A percentile compares a stretch with the other conserved stretches of the same genome.
phyloP scores from a whole-genome alignment of 2,888 invertebrate genomes.

The Cerastoderma edule region DNA sequence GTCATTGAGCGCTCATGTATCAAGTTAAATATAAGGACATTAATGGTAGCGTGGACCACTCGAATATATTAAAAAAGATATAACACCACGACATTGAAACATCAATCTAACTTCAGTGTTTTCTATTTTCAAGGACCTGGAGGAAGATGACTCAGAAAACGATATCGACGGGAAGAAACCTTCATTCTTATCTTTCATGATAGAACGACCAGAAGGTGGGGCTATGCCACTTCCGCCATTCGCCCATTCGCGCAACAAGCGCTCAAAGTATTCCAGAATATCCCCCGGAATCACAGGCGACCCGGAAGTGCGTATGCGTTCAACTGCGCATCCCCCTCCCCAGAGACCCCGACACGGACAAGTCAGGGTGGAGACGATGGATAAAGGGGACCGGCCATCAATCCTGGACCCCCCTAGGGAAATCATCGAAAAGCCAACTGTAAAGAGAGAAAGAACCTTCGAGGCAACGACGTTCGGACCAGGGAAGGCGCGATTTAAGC shows the following conservation, averaged over 20 bases:
- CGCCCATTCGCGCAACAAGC: background rate
- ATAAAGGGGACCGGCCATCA: conserved; percentile 2
- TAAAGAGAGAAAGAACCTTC: conserved; percentile 10
- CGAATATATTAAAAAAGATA: no score
- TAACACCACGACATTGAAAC: no score
- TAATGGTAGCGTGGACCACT: no score
- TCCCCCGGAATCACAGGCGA: background rate
- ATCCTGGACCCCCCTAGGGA: conserved; percentile 8
- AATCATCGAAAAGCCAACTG: background rate
- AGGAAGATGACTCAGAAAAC: conserved; percentile 1
- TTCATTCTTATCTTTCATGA: background rate
- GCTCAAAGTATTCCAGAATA: conserved; percentile 5
- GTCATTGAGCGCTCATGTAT: no score
- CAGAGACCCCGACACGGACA: conserved; percentile 1
- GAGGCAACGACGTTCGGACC: conserved; percentile 12
- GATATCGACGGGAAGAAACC: conserved; percentile 14
- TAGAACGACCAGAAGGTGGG: conserved; percentile 7
- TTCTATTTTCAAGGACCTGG: background rate
- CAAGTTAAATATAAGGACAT: no score
- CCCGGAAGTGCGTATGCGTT: conserved; percentile 9
- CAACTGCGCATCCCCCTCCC: background rate
- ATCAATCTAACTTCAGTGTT: no score
- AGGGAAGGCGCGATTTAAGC: conserved; percentile 3
- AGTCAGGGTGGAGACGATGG: conserved; percentile 1
- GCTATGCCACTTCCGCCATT: background rate